Conservation (phyloP, 2,888 invertebrate species). For the Ornithoptera priamus region DNA sequence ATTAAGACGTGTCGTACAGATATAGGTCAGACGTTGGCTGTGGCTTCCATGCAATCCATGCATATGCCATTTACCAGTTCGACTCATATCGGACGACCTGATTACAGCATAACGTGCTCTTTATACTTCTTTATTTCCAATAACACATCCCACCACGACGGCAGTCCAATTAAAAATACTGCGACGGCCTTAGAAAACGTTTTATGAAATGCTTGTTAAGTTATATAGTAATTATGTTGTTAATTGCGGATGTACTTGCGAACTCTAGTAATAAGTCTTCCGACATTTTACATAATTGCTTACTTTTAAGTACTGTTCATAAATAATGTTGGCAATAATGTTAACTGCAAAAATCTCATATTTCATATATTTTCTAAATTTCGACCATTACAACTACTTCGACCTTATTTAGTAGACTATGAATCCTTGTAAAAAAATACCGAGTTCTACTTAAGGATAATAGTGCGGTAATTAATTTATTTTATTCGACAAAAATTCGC, state of each 20-base stretch:
- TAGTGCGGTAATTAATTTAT: too few species aligned
- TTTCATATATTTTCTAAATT: too few species aligned
- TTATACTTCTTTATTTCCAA: conserved; percentile 24
- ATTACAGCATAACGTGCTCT: conserved; percentile 27
- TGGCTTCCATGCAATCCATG: conserved; percentile 19
- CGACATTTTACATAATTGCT: too few species aligned
- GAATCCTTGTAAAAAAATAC: too few species aligned
- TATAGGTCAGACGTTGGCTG: conserved; percentile 15
- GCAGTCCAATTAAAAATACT: conserved; percentile 21
- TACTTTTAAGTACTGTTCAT: too few species aligned
- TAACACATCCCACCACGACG: conserved; percentile 9
- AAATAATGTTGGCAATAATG: too few species aligned
- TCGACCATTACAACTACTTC: too few species aligned
- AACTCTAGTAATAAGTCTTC: background rate
- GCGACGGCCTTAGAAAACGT: conserved; percentile 21
- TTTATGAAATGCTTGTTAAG: conserved; percentile 25
- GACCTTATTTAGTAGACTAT: too few species aligned
- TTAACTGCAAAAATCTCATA: too few species aligned
- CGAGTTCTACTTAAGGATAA: too few species aligned
- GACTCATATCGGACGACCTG: conserved; percentile 30
- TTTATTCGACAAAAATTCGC: too few species aligned
- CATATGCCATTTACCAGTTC: conserved; percentile 18
- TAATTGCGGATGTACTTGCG: background rate
- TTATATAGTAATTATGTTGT: conserved; percentile 2
- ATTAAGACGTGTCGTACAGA: background rate